Evolutionary conservation across 2,113 vertebrate genomes (phyloP).

Genomic region (Muscicapa adusta): DNA sequence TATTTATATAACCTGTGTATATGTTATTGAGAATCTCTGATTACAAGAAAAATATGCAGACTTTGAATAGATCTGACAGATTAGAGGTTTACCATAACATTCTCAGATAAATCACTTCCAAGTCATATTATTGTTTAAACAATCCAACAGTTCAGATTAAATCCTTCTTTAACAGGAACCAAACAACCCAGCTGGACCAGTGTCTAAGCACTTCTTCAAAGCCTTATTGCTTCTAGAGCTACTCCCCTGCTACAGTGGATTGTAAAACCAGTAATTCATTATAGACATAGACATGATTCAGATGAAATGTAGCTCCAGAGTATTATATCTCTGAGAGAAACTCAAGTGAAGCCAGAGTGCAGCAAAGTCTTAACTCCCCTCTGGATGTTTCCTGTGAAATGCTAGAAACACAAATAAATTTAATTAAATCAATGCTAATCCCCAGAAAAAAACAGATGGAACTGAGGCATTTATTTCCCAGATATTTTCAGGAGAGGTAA

Average conservation of each 20-base stretch:
- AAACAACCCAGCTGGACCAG: background rate
- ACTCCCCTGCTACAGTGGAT: background rate
- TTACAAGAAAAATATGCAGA: background rate
- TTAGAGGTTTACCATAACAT: background rate
- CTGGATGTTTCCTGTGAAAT: background rate
- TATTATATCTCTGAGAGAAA: background rate
- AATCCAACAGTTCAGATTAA: background rate
- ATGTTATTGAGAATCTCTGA: background rate
- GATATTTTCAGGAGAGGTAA: background rate
- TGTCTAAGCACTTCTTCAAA: slow-evolving; percentile 2
- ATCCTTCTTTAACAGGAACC: background rate
- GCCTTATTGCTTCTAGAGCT: background rate
- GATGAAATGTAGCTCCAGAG: background rate
- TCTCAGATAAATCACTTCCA: background rate
- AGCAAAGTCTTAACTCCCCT: background rate
- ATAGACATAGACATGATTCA: background rate
- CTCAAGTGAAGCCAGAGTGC: background rate
- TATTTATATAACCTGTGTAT: background rate
- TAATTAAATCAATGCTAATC: background rate
- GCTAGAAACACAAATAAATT: background rate
- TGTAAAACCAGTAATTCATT: background rate
- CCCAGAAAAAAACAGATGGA: background rate
- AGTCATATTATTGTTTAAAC: background rate
- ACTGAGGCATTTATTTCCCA: background rate
- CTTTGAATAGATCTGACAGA: background rate